Percentiles rank a stretch among this genome's conserved stretches.
Conservation (phyloP, 2,888 invertebrate species). For the Xestia ashworthii region DNA sequence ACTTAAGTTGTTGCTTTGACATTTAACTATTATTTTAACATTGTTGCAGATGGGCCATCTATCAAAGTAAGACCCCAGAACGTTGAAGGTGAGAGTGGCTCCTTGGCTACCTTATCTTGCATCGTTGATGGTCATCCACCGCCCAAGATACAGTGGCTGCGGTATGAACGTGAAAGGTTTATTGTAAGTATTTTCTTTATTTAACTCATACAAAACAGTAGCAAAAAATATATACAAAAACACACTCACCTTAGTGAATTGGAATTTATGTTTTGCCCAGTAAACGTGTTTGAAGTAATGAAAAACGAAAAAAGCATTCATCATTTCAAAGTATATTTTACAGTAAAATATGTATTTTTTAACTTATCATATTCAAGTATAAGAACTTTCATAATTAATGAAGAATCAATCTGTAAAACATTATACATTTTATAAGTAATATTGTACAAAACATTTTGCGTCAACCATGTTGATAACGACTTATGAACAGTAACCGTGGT, state of each 20-base stretch:
- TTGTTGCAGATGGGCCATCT: conserved; percentile 93
- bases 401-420: background rate
- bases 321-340: too few species aligned
- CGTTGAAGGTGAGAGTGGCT: conserved; percentile 95
- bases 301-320: background rate
- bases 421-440: background rate
- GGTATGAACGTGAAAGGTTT: conserved; percentile 93
- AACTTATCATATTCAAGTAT: background rate
- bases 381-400: background rate
- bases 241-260: background rate
- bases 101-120: conserved; percentile 94
- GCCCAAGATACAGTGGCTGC: conserved; percentile 96
- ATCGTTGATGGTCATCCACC: conserved; percentile 97
- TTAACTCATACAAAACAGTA: background rate
- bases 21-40: too few species aligned
- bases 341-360: too few species aligned
- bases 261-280: background rate
- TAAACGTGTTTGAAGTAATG: background rate
- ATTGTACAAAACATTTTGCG: background rate
- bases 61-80: conserved; percentile 94
- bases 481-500: too few species aligned
- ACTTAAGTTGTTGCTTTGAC: too few species aligned
- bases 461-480: background rate
- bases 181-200: conserved; percentile 76
- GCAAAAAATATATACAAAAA: background rate